Evolutionary conservation across 1,140 invertebrate species (phyloP).

Genomic region (Ceratosolen fusciceps): DNA sequence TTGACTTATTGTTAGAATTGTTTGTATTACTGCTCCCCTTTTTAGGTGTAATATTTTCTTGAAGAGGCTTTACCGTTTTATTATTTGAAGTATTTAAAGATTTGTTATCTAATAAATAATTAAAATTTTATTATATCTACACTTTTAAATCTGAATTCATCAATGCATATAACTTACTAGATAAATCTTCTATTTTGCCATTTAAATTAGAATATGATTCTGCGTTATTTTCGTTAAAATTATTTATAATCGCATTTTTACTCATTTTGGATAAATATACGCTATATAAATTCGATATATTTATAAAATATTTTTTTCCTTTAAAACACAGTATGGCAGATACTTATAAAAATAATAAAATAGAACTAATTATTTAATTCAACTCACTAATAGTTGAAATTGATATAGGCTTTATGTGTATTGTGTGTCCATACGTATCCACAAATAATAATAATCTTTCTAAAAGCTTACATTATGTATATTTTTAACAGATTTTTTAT

Average conservation of each 20-base stretch:
- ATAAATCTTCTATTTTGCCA: constrained; percentile 57
- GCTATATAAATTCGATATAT: neutral
- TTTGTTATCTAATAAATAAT: constrained; percentile 52
- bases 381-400: too few relatives aligned
- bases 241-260: constrained; percentile 50
- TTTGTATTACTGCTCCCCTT: constrained; percentile 51
- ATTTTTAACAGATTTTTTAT: constrained; percentile 14
- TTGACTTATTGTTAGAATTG: constrained; percentile 66
- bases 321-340: too few relatives aligned
- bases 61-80: constrained; percentile 52
- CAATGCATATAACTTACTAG: constrained; percentile 49
- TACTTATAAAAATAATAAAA: neutral
- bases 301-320: neutral
- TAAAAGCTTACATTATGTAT: neutral
- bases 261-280: constrained; percentile 52
- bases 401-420: too few relatives aligned
- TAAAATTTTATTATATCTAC: constrained; percentile 3
- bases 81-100: constrained; percentile 58
- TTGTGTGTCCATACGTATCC: too few relatives aligned
- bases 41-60: constrained; percentile 56
- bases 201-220: constrained; percentile 57
- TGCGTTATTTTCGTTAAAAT: constrained; percentile 54
- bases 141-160: neutral
- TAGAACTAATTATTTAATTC: neutral
- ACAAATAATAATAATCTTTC: too few relatives aligned